Percentiles rank a stretch among this genome's conserved stretches.
Evolutionary conservation across 2,888 invertebrate genomes (phyloP).

Genomic region (Desoria tigrina): DNA sequence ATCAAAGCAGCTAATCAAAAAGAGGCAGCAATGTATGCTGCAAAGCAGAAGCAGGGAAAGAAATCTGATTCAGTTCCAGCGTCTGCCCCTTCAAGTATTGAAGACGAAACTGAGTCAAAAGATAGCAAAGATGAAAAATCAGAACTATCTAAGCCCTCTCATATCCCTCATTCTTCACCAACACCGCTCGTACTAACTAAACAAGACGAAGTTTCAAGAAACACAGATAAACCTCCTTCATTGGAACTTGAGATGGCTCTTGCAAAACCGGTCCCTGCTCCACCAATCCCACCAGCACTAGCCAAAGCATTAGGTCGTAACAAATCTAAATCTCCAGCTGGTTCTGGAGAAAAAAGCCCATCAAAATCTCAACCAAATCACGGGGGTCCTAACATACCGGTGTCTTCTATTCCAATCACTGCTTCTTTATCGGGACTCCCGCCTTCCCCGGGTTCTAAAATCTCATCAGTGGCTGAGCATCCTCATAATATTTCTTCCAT

Average conservation of each 20-base stretch:
- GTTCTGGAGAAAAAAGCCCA: slow-evolving; percentile 5
- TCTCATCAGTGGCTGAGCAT: neutral
- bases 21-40: slow-evolving; percentile 56
- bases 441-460: neutral
- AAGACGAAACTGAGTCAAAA: slow-evolving; percentile 2
- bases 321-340: slow-evolving; percentile 16
- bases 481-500: neutral
- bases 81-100: slow-evolving; percentile 12
- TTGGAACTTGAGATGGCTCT: slow-evolving; percentile 36
- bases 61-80: slow-evolving; percentile 5
- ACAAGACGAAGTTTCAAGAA: neutral
- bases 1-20: slow-evolving; percentile 49
- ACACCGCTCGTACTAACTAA: neutral
- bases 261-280: slow-evolving; percentile 38
- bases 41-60: slow-evolving; percentile 53
- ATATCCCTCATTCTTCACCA: neutral
- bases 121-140: slow-evolving; percentile 6
- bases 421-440: neutral
- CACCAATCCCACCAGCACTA: slow-evolving; percentile 31
- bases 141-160: neutral
- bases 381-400: neutral
- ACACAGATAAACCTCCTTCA: neutral
- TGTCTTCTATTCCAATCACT: slow-evolving; percentile 8
- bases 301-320: slow-evolving; percentile 24
- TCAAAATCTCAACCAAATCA: slow-evolving; percentile 15